Percentiles rank a stretch among this genome's conserved stretches.
phyloP scores from a whole-genome alignment of 2,797 vertebrate genomes.

The Pygocentrus nattereri region DNA sequence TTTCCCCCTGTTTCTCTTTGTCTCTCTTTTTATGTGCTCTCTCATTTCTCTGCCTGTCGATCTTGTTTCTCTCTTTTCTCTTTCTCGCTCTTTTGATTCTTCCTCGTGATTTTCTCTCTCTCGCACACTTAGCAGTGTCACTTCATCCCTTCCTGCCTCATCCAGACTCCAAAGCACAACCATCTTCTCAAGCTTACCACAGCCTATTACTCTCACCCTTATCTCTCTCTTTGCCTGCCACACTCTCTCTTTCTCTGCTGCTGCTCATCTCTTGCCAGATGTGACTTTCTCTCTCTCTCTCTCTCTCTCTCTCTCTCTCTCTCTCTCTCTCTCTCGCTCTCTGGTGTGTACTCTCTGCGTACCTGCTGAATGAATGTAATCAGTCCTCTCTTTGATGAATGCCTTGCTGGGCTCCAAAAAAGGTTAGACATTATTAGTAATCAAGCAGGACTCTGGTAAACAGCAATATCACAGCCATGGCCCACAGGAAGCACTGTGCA shows the following conservation, averaged over 20 bases:
- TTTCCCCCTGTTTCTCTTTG: not conserved
- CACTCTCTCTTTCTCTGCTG: not conserved
- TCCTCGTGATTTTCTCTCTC: conserved; percentile 20
- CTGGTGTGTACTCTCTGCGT: conserved; percentile 5
- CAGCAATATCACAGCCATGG: conserved; percentile 54
- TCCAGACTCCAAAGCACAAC: too few relatives aligned
- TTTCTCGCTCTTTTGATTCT: not conserved
- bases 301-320: conserved; percentile 8
- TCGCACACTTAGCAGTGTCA: not conserved
- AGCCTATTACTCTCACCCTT: not conserved
- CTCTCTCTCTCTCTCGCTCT: conserved; percentile 15
- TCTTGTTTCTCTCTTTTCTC: not conserved
- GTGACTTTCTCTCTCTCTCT: conserved; percentile 15
- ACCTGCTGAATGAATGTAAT: conserved; percentile 51
- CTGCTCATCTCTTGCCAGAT: too few relatives aligned
- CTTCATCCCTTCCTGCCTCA: too few relatives aligned
- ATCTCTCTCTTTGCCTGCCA: conserved; percentile 8
- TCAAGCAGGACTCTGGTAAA: conserved; percentile 50
- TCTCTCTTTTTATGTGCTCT: too few relatives aligned
- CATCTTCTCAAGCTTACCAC: not conserved
- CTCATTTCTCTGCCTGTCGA: too few relatives aligned
- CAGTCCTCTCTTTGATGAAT: conserved; percentile 59
- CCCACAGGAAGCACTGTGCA: conserved; percentile 35
- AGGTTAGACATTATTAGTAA: conserved; percentile 62
- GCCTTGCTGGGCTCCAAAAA: conserved; percentile 49